Evolutionary conservation across 1,140 invertebrate genomes (phyloP), one percentile per base, ranked within the genome.

Genomic region (Amyelois transitella): DNA sequence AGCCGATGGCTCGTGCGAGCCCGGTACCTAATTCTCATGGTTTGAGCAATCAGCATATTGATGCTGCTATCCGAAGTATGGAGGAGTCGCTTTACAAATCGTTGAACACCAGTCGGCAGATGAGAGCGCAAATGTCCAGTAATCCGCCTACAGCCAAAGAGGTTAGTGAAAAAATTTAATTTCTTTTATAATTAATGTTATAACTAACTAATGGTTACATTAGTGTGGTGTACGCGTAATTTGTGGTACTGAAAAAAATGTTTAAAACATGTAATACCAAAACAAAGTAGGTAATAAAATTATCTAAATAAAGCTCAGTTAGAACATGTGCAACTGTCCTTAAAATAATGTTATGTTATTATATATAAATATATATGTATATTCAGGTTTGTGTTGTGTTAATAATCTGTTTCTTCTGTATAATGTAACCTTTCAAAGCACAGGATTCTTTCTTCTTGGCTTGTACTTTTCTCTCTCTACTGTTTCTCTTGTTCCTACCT

Each of bases 21-120:
- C n/a, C 32, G 2, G 1, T 14, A 14, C 2, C 12, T 38, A 1
- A 1, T 14, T 14, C 17, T 2, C 5, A 2, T 8, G 32, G 32
- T 38, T n/a, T 38, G 8, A 38, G n/a, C 17, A 38, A 38, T 4
- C 5, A 57, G 32, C 43, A 64, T 5, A 64, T 66, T 10, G 75
- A 80, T 14, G 63, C 51, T 32, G 62, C 66, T 19, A 67, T 81
- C 7, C 71, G 60, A 24, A 71, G 60, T 52, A 62, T 72, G 56
- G 76, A 76, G 18, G 67, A 20, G 17, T 21, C n/a, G 7, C 1
- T 38, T 3, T 14, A 38, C 17, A 38, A 38, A 38, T 38, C 32
- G 32, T 14, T 38, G 5, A 38, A 38, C 17, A 14, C 32, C 12
- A 38, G 17, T 38, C 32, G 32, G 6, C 32, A 38, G 17, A 38